phyloP scores from a whole-genome alignment of 2,113 vertebrate genomes.

The Anhinga rufa region DNA sequence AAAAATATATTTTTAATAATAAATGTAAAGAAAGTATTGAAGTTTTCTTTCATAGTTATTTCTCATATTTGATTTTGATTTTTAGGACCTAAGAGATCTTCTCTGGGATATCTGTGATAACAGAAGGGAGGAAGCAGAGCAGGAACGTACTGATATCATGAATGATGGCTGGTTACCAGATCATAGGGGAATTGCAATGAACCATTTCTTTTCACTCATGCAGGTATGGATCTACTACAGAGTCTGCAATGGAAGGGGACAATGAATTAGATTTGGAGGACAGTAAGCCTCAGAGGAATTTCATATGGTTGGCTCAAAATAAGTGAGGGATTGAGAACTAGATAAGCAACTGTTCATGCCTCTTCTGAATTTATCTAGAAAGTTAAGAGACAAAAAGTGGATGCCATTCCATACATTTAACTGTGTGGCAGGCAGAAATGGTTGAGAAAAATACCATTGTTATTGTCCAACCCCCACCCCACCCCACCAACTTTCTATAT shows the following conservation, averaged over 20 bases:
- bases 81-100: conserved; percentile 82
- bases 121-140: conserved; percentile 80
- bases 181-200: conserved; percentile 68
- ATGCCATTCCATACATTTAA: not conserved
- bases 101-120: conserved; percentile 87
- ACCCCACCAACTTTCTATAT: not conserved
- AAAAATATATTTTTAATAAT: not conserved
- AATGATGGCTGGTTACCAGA: conserved; percentile 81
- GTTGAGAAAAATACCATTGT: not conserved
- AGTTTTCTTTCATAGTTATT: not conserved
- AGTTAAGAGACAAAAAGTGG: not conserved
- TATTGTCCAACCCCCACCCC: not conserved
- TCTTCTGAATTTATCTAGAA: not conserved
- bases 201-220: conserved; percentile 83
- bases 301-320: not conserved
- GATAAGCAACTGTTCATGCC: not conserved
- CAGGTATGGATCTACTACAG: conserved; percentile 73
- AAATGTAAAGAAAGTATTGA: not conserved
- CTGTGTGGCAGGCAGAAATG: not conserved
- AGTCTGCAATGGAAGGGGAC: not conserved
- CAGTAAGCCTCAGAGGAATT: not conserved
- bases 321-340: not conserved
- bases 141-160: conserved; percentile 73
- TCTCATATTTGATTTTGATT: not conserved
- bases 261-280: not conserved